Evolutionary conservation across 2,888 invertebrate genomes (phyloP).

Genomic region (Coelopa pilipes): DNA sequence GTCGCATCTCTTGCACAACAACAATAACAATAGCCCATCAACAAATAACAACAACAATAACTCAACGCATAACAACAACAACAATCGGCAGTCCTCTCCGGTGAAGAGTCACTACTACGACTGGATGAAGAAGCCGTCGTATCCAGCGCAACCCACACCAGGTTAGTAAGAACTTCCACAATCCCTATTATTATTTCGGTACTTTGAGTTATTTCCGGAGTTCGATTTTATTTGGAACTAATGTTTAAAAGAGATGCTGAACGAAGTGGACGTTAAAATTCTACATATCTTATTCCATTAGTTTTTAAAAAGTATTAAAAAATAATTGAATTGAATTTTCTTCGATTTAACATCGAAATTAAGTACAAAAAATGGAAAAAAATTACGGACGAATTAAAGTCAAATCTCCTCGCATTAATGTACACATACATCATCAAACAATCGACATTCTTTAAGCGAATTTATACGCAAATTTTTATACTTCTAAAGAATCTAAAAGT

Average conservation of each 20-base stretch:
- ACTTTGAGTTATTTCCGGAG: neutral
- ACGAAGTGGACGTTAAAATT: neutral
- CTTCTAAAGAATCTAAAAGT: constrained; percentile 17
- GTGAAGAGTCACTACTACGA: constrained; percentile 82
- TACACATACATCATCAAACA: neutral
- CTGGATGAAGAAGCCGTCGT: constrained; percentile 92
- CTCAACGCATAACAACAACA: constrained; percentile 51
- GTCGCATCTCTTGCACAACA: constrained; percentile 69
- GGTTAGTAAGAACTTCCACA: constrained; percentile 69
- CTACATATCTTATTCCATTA: neutral
- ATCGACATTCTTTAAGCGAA: neutral
- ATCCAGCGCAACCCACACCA: constrained; percentile 85
- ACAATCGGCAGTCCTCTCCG: constrained; percentile 70
- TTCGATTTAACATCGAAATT: neutral
- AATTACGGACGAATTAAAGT: neutral
- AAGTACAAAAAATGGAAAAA: neutral
- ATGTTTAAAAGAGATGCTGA: neutral
- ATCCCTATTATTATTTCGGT: neutral
- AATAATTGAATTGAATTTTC: too few relatives aligned
- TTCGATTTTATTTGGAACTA: too few relatives aligned
- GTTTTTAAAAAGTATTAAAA: too few relatives aligned
- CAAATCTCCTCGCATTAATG: neutral
- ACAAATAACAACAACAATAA: constrained; percentile 49
- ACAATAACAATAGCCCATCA: constrained; percentile 65
- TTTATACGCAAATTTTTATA: constrained; percentile 10